Evolutionary conservation across 2,797 vertebrate species (phyloP), one percentile per base, ranked within the genome.

Genomic region (Xerus rutilus): DNA sequence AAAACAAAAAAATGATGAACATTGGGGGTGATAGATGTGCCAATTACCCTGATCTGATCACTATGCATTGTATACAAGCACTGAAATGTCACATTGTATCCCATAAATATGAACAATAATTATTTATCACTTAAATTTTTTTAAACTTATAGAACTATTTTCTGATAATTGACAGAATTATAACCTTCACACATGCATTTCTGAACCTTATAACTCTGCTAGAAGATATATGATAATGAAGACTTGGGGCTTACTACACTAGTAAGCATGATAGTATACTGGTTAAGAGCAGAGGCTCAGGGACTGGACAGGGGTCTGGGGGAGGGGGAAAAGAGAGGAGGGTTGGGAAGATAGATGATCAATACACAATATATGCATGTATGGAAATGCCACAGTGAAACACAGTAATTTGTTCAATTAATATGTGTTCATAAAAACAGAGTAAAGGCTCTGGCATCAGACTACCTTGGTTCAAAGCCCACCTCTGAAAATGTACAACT

Each of bases 401-500:
- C 30, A 0, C 4, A 67, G 32, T n/a, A 67, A 32, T n/a, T n/a
- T 32, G 32, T n/a, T n/a, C 32, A 67, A 67, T 67, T n/a, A n/a
- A 21, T 67, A 67, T 67, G 65, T 67, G 65, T 32, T 65, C 32
- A 65, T 32, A 30, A 65, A 28, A 65, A 65, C 25, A 57, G 54
- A 32, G 28, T 30, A 32, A 28, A 32, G 62, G 28, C 30, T 84
- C 72, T 57, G 39, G 43, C 20, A 64, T 20, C 30, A 78, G 73
- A 39, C n/a, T 67, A 18, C 35, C 4, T 62, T 39, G 32, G 43
- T 89, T 74, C 87, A 88, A 89, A 94, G 78, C 57, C 43, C 52
- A 84, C 23, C 52, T 86, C 92, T 95, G 88, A 85, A 91, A 88
- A 85, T 57, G 32, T 64, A 20, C 30, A 94, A 78, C 35, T 82